A percentile compares a stretch with the other conserved stretches of the same genome.
Conservation (phyloP, 2,113 vertebrate species). For the Plotosus lineatus region DNA sequence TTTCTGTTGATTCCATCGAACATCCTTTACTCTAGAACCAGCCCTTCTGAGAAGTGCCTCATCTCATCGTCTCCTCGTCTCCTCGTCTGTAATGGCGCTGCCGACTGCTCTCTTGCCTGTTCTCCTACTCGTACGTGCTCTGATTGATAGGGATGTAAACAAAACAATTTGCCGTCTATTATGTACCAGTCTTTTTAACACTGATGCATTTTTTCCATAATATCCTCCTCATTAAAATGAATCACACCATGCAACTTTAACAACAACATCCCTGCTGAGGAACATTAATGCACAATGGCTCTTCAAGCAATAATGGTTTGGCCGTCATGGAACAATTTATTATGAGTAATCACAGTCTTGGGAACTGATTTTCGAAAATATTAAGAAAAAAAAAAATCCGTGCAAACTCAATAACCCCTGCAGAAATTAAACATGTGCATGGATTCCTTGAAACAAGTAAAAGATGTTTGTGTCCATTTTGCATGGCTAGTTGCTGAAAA, state of each 20-base stretch:
- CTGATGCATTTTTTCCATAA: slow-evolving; percentile 9
- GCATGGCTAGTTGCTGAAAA: not conserved
- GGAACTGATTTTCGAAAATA: not conserved
- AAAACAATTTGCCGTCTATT: not conserved
- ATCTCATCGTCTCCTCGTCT: not conserved
- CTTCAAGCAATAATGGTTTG: slow-evolving; percentile 7
- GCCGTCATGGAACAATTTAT: slow-evolving; percentile 29
- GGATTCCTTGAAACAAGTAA: not conserved
- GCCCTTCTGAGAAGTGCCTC: slow-evolving; percentile 13
- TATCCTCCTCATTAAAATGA: slow-evolving; percentile 33
- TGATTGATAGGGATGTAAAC: slow-evolving; percentile 4
- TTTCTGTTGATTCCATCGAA: not conserved
- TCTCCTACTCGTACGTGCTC: not conserved
- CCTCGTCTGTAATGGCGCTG: not conserved
- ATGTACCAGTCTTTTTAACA: not conserved
- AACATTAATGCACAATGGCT: slow-evolving; percentile 16
- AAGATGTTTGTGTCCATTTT: not conserved
- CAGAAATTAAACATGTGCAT: not conserved
- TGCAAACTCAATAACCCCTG: not conserved
- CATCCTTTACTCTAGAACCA: not conserved
- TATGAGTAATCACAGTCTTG: slow-evolving; percentile 16
- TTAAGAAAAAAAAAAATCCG: not conserved
- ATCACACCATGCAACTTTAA: slow-evolving; percentile 40
- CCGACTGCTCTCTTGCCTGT: not conserved
- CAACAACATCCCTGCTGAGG: not conserved